Conservation (phyloP, 2,888 invertebrate species). For the Pseudococcus viburni region DNA sequence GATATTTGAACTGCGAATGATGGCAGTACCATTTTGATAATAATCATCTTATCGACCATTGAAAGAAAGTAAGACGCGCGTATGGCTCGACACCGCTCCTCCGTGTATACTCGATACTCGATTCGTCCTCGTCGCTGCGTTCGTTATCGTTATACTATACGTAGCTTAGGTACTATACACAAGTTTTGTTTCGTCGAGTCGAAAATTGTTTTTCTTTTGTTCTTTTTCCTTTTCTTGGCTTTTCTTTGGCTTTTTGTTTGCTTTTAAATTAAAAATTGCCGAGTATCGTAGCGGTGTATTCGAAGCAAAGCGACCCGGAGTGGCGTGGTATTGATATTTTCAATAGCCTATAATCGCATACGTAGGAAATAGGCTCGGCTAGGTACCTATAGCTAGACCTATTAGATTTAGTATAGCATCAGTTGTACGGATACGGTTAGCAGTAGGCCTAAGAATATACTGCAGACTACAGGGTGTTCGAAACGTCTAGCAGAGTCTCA, state of each 20-base stretch:
- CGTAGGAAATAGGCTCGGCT: not conserved
- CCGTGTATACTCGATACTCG: too few relatives aligned
- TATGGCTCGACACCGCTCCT: not conserved
- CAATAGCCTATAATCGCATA: not conserved
- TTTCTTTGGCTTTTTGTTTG: slow-evolving; percentile 16
- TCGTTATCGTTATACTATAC: slow-evolving; percentile 11
- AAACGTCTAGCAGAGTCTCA: too few relatives aligned
- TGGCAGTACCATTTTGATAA: slow-evolving; percentile 36
- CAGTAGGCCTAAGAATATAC: too few relatives aligned
- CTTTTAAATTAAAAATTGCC: slow-evolving; percentile 25
- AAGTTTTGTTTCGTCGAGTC: slow-evolving; percentile 43
- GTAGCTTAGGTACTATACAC: not conserved
- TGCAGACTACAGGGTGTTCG: too few relatives aligned
- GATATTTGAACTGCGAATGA: slow-evolving; percentile 43
- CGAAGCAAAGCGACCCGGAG: too few relatives aligned
- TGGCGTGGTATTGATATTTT: not conserved
- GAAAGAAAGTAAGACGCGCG: slow-evolving; percentile 18
- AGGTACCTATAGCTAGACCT: too few relatives aligned
- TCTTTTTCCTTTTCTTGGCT: slow-evolving; percentile 20
- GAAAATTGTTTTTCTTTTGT: slow-evolving; percentile 43
- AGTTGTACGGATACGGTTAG: too few relatives aligned
- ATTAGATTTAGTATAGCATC: too few relatives aligned
- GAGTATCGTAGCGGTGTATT: not conserved
- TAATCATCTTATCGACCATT: slow-evolving; percentile 32
- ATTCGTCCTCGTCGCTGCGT: not conserved